phyloP scores from a whole-genome alignment of 2,797 vertebrate genomes.

The Esox lucius region DNA sequence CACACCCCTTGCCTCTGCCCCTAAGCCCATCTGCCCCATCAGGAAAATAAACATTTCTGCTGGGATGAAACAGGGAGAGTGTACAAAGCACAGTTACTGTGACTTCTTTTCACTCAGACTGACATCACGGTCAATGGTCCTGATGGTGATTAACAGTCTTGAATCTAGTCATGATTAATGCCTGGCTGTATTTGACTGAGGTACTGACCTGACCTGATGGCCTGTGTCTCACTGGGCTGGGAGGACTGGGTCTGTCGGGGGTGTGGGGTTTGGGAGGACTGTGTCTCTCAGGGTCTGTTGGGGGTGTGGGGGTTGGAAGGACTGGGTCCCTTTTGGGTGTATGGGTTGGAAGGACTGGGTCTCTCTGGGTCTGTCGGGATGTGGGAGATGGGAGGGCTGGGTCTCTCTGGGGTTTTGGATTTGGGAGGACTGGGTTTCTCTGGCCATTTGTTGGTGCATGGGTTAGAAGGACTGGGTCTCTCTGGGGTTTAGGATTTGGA shows the following conservation, averaged over 20 bases:
- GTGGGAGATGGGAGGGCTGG: not conserved
- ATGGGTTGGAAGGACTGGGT: no score
- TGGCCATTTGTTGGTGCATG: no score
- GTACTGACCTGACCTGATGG: no score
- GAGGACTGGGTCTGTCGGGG: not conserved
- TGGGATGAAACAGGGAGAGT: constrained; percentile 1
- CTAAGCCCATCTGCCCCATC: not conserved
- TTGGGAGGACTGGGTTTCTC: not conserved
- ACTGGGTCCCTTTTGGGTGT: not conserved
- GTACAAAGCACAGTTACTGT: not conserved
- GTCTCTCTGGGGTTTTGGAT: not conserved
- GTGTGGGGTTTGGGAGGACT: not conserved
- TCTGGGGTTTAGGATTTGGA: no score
- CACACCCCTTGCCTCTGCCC: constrained; percentile 6
- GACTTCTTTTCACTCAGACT: constrained; percentile 9
- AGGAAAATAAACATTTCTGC: constrained; percentile 34
- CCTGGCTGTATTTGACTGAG: no score
- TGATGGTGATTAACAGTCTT: no score
- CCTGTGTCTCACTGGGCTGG: constrained; percentile 10
- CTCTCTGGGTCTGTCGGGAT: no score
- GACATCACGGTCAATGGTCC: constrained; percentile 11
- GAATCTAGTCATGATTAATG: constrained; percentile 9
- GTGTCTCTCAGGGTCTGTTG: no score
- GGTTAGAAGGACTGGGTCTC: no score
- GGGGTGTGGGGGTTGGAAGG: not conserved